Evolutionary conservation across 2,888 invertebrate species (phyloP), one percentile per base, ranked within the genome.

Genomic region (Lasioglossum marginatum): DNA sequence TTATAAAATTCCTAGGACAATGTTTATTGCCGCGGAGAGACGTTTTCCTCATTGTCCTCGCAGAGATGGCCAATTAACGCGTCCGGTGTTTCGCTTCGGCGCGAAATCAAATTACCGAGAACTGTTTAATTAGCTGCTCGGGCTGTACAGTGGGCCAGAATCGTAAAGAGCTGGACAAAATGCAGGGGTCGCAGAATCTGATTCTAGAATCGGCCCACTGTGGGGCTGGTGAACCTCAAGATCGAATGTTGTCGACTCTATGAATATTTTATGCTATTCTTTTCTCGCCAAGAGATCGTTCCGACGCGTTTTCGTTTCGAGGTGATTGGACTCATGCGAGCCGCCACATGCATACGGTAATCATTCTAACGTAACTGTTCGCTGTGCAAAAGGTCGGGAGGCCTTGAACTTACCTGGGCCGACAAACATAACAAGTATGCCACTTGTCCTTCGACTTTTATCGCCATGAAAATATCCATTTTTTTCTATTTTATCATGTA

Each of bases 201-300:
- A n/a, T 52, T 52, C 3, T 52, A 8, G 52, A 52, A 52, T 8
- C 52, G 23, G n/a, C 23, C 2, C 23, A 52, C 52, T 23, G 48
- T 0, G 2, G 23, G 27, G 10, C 27, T 60, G 40, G 19, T 19
- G 43, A 40, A 27, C 14, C 31, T 75, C 12, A 27, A 8, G 43
- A 60, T 52, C 40, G 5, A 60, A 48, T 4, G 0, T 43, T 43
- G 16, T 43, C 31, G 31, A 66, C 10, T 77, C 27, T 40, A 23
- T 68, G 45, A 77, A 75, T 40, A 70, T n/a, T 40, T 40, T n/a
- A 70, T 40, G 23, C n/a, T n/a, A 40, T 70, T 70, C 40, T 40
- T 10, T 70, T 40, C n/a, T 40, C 4, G n/a, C 23, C 4, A 4
- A 4, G 40, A 40, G n/a, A 40, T 31, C 23, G 70, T 70, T 70